Evolutionary conservation across 2,888 invertebrate species (phyloP).

Genomic region (Melinaea menophilus): DNA sequence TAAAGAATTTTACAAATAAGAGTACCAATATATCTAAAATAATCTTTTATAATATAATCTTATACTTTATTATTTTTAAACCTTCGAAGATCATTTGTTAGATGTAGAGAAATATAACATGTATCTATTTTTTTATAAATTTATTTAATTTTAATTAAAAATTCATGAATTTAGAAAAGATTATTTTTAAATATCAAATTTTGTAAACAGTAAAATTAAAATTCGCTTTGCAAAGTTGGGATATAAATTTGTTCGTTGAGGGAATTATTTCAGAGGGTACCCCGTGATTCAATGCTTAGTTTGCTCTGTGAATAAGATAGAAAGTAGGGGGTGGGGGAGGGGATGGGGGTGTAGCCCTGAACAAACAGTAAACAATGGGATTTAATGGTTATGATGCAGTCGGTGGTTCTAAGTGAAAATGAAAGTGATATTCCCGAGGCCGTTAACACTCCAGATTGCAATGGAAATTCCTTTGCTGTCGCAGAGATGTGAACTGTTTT

Average conservation of each 20-base stretch:
- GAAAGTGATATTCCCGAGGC: slow-evolving; percentile 62
- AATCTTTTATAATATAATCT: too few relatives aligned
- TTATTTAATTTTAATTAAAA: too few relatives aligned
- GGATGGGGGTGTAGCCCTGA: slow-evolving; percentile 31
- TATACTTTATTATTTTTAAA: too few relatives aligned
- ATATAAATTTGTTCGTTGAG: slow-evolving; percentile 49
- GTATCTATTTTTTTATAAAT: too few relatives aligned
- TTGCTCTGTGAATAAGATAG: slow-evolving; percentile 61
- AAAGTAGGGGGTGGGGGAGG: slow-evolving; percentile 40
- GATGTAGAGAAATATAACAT: too few relatives aligned
- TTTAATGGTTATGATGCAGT: slow-evolving; percentile 66
- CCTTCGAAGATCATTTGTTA: too few relatives aligned
- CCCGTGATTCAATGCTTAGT: slow-evolving; percentile 56
- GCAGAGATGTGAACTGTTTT: slow-evolving; percentile 19
- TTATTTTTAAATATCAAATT: slow-evolving; percentile 46
- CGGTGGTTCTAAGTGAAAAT: slow-evolving; percentile 67
- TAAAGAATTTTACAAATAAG: too few relatives aligned
- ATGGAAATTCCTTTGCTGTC: slow-evolving; percentile 49
- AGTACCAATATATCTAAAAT: too few relatives aligned
- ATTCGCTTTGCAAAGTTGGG: slow-evolving; percentile 27
- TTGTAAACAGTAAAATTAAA: slow-evolving; percentile 37
- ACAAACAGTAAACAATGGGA: slow-evolving; percentile 58
- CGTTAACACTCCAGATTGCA: slow-evolving; percentile 58
- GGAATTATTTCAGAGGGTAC: slow-evolving; percentile 42
- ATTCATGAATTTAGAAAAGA: too few relatives aligned